Base-by-base conservation (phyloP, 2,113 vertebrate species). In the Copsychus sechellarum region DNA sequence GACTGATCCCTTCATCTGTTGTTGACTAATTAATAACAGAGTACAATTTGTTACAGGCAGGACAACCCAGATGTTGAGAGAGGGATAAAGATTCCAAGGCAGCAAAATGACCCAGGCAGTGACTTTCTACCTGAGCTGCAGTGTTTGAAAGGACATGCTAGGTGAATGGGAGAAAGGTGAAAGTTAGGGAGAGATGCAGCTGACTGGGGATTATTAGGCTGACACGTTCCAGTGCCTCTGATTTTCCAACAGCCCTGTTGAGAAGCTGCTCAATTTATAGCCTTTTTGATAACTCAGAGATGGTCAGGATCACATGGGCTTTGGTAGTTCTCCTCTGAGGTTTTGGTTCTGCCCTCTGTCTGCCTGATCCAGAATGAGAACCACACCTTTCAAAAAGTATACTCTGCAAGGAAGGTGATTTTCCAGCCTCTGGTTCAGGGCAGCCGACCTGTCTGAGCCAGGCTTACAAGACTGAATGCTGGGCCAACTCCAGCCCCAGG, bases 191-290 rank as follows among this genome's bases (percentile, higher is more conserved):
- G 36, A 79, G 14, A 33, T 0, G 2, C 56, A 76, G 38, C 31
- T 60, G 40, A 17, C n/a, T 22, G 54, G 14, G 36, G 14, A 69
- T 61, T 82, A 16, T 25, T 36, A 60, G 34, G 31, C 12, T 90
- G 45, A 40, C 2, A 6, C 0, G 0, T 61, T 82, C 54, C 81
- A 71, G 18, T 76, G 31, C 34, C 65, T 67, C 70, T 0, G 2
- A 66, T 73, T 47, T 66, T 86, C 34, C 56, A 67, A 38, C 10
- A 79, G 29, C 22, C 19, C 57, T 24, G 8, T 22, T 8, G 4
- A 67, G 81, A 42, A 43, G 21, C n/a, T 78, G 50, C 42, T 90
- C 45, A 67, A 31, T 56, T 79, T 50, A 31, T 2, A 2, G 48
- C 57, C 23, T 65, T 42, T 85, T 51, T 83, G 31, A 23, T 54